These are phyloP conservation scores for Tenebrosternarchus preto DNA, from an alignment of 2,113 vertebrate species.

Conservation along the genomic window DNA sequence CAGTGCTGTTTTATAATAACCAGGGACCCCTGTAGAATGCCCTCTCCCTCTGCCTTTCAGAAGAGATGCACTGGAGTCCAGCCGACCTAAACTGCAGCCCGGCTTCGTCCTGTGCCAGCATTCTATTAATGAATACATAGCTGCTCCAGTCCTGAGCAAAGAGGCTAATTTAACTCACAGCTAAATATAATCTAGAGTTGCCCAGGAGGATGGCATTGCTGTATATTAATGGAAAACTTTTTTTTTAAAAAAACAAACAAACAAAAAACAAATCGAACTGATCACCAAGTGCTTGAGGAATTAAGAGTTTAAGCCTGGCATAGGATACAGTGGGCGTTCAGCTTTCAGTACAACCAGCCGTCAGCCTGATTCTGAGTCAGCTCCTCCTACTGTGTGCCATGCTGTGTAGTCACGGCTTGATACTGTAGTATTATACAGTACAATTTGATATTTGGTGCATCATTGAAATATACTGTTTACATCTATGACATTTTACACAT, in stretches of 20 bases:
- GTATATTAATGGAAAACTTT: background rate
- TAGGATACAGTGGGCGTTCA: background rate
- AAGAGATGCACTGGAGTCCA: slow-evolving; percentile 45
- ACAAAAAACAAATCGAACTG: background rate
- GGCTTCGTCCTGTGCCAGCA: slow-evolving; percentile 24
- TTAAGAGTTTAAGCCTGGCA: background rate
- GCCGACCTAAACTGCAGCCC: slow-evolving; percentile 21
- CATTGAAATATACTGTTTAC: background rate
- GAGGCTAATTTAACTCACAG: background rate
- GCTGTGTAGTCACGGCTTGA: background rate
- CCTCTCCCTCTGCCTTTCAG: slow-evolving; percentile 29
- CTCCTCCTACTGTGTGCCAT: background rate
- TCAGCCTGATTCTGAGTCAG: too few relatives aligned
- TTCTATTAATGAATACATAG: slow-evolving; percentile 4
- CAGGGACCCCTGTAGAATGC: slow-evolving; percentile 46
- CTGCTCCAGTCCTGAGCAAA: background rate
- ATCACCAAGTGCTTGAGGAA: background rate
- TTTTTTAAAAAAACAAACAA: background rate
- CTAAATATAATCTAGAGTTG: background rate
- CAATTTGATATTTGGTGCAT: too few relatives aligned
- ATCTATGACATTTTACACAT: background rate
- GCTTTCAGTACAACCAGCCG: too few relatives aligned
- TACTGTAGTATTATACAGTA: background rate
- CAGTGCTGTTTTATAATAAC: slow-evolving; percentile 53
- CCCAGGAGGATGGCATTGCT: background rate